phyloP scores from a whole-genome alignment of 2,888 invertebrate species.

The Stratiomys singularior region DNA sequence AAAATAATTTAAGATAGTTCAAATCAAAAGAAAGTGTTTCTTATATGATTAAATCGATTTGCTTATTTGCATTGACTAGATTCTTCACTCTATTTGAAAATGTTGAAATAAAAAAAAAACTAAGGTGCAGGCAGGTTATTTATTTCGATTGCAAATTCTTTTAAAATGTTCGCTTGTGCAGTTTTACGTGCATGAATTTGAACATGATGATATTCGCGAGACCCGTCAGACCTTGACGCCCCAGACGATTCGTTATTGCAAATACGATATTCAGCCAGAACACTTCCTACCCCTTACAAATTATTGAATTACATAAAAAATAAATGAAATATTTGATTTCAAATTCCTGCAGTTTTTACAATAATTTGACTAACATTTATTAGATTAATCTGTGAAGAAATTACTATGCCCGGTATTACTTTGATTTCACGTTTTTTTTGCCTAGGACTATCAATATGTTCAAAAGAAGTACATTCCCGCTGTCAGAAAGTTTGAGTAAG shows the following conservation, averaged over 20 bases:
- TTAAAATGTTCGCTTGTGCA: neutral
- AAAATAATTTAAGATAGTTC: neutral
- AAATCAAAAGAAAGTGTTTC: neutral
- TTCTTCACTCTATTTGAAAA: constrained; percentile 42
- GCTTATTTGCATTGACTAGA: constrained; percentile 33
- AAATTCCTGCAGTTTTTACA: neutral
- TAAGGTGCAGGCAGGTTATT: neutral
- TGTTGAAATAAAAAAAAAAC: constrained; percentile 11
- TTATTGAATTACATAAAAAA: constrained; percentile 11
- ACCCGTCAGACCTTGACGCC: too few relatives aligned
- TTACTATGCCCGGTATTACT: neutral
- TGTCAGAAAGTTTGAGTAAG: neutral
- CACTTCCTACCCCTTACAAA: neutral
- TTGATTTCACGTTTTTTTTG: neutral
- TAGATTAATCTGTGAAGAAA: neutral
- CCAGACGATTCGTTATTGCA: too few relatives aligned
- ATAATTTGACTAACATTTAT: neutral
- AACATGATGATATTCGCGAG: neutral
- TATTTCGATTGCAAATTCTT: neutral
- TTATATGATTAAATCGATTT: neutral
- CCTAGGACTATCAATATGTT: neutral
- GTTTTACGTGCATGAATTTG: neutral
- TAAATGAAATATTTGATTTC: neutral
- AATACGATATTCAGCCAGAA: neutral
- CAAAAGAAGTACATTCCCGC: neutral